These are phyloP conservation scores for Aphodius sticticus DNA, from an alignment of 2,888 invertebrate species.

Conservation along the genomic window DNA sequence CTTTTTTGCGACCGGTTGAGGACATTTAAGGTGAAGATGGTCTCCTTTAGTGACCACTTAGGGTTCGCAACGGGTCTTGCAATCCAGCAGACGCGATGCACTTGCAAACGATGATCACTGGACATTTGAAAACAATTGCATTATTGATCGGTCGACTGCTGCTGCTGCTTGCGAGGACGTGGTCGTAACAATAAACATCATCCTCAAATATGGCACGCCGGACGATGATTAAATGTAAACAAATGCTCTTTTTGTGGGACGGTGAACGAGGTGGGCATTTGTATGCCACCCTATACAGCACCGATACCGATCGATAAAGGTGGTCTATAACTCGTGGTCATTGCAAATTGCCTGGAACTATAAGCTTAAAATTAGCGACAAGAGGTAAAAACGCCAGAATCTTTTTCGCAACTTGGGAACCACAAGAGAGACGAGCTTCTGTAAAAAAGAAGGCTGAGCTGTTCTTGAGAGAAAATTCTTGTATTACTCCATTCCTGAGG, in stretches of 20 bases:
- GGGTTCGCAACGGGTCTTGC: background rate
- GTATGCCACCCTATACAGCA: constrained; percentile 13
- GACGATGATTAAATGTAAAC: constrained; percentile 24
- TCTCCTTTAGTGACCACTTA: constrained; percentile 31
- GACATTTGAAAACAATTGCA: constrained; percentile 26
- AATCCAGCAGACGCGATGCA: background rate
- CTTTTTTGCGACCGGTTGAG: constrained; percentile 18
- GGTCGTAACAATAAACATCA: constrained; percentile 26
- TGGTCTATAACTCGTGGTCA: constrained; percentile 6
- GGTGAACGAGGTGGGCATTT: constrained; percentile 8
- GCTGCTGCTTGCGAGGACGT: background rate
- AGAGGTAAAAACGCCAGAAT: no score
- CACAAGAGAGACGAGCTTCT: no score
- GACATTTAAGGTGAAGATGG: constrained; percentile 37
- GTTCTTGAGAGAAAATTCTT: no score
- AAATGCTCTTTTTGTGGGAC: constrained; percentile 16
- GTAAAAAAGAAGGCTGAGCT: no score
- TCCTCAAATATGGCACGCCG: constrained; percentile 13
- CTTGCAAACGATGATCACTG: background rate
- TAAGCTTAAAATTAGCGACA: background rate
- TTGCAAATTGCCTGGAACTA: constrained; percentile 13
- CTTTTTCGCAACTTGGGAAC: no score
- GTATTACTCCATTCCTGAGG: no score
- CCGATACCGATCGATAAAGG: constrained; percentile 17
- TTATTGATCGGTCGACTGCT: constrained; percentile 13